phyloP scores from a whole-genome alignment of 2,797 vertebrate species.

The Buphagus erythrorhynchus region DNA sequence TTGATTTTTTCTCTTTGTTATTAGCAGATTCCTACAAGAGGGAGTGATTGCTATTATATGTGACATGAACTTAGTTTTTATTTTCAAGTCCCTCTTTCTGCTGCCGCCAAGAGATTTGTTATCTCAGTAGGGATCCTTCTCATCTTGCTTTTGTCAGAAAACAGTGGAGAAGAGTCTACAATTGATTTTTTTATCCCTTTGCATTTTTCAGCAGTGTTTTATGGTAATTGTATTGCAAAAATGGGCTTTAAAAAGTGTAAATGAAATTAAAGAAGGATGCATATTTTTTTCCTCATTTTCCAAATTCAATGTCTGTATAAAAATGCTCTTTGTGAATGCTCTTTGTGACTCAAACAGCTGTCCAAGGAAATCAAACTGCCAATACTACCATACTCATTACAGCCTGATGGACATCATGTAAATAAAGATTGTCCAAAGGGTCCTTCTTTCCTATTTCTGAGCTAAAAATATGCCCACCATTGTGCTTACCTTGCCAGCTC shows the following conservation, averaged over 20 bases:
- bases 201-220: background rate
- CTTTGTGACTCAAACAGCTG: background rate
- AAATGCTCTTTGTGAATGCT: background rate
- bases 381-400: background rate
- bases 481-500: background rate
- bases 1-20: background rate
- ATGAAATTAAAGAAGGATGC: background rate
- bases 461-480: rapidly evolving
- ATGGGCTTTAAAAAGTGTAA: background rate
- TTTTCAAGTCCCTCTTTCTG: background rate
- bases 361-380: background rate
- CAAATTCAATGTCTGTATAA: background rate
- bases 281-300: background rate
- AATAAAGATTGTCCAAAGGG: background rate
- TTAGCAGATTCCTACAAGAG: background rate
- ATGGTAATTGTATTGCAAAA: background rate
- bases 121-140: background rate
- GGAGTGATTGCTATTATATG: background rate
- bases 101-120: background rate
- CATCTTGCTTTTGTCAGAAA: background rate
- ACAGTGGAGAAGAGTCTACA: background rate
- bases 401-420: background rate
- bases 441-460: background rate
- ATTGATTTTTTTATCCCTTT: conserved; percentile 2
- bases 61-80: background rate